Evolutionary conservation across 1,140 invertebrate species (phyloP), one percentile per base, ranked within the genome.

Genomic region (Anastrepha obliqua): DNA sequence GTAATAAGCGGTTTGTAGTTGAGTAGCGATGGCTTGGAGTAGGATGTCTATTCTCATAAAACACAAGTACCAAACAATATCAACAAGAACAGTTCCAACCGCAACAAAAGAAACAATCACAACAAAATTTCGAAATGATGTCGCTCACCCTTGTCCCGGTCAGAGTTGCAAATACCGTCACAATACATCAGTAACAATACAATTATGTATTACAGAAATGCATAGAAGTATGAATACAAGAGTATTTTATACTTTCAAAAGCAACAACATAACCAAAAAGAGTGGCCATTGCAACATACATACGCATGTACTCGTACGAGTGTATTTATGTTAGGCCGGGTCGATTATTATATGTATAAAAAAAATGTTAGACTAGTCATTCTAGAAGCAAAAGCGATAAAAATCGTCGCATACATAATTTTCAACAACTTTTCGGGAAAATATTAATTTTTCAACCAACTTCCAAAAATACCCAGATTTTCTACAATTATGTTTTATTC

Each of bases 31-130:
- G 15, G 8, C n/a, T 51, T n/a, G 17, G 13, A 51, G n/a, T 39
- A 81, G 42, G 6, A 7, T 29, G 20, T 47, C 47, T 47, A 81
- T 8, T 47, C 8, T 13, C n/a, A 55, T 55, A 13, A 51, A 62
- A 17, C 17, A 81, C 47, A 81, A 81, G 5, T 67, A 58, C 47
- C 44, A 15, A 78, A 81, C 20, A 81, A 81, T 58, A 74, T 39
- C 64, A 67, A 74, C 70, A 74, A 74, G 42, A 81, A 81, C 47
- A 81, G 29, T 6, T 55, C 17, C 17, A 55, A 55, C 13, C 74
- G 8, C 47, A 81, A 81, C 47, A 81, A 81, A 81, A 58, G 74
- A 81, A 81, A 81, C 74, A 55, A 81, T 81, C 47, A 81, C 74
- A 81, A 81, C 74, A 9, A 81, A 81, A 20, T 81, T 81, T 81